Evolutionary conservation across 2,888 invertebrate genomes (phyloP), one percentile per base, ranked within the genome.

Genomic region (Drosophila tripunctata): DNA sequence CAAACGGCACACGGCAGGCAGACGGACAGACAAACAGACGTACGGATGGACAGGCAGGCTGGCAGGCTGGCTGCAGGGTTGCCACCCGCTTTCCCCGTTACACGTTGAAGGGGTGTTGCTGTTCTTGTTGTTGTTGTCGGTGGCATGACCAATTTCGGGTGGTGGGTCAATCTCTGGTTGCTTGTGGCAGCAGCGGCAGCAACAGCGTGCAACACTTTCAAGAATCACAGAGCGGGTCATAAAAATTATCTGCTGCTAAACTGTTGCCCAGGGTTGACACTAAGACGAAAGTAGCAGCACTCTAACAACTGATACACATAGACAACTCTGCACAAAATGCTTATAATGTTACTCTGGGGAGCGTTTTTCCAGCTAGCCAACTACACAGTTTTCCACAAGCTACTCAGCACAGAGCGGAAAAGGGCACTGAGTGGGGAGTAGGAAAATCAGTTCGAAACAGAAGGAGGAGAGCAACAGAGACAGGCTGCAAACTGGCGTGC

Each of bases 331-430:
- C n/a, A 44, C 57, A 65, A 67, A 52, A 44, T 65, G 69, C 76
- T 67, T 67, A 51, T 86, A 83, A 83, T 83, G 83, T 84, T 68
- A 78, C 83, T 78, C 83, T 72, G 69, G 83, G 83, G 86, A 83
- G 68, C 85, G 62, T 65, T 81, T 81, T 70, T 70, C 60, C 76
- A 43, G 70, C 74, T 63, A 67, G 38, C 35, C 57, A 31, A 52
- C n/a, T n/a, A n/a, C n/a, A n/a, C 66, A 52, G 17, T 63, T 67
- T 64, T 62, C 62, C 67, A 50, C 31, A 52, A 51, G 50, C 71
- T 67, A 45, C 47, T 41, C 51, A 55, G 33, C 47, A 10, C 8
- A 4, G 24, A 22, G 30, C 27, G 27, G 27, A 27, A 27, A 14
- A 21, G 10, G 19, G 14, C 14, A 17, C 14, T 27, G 19, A 15